Base-by-base conservation (phyloP, 2,113 vertebrate genomes). In the Larimichthys crocea region DNA sequence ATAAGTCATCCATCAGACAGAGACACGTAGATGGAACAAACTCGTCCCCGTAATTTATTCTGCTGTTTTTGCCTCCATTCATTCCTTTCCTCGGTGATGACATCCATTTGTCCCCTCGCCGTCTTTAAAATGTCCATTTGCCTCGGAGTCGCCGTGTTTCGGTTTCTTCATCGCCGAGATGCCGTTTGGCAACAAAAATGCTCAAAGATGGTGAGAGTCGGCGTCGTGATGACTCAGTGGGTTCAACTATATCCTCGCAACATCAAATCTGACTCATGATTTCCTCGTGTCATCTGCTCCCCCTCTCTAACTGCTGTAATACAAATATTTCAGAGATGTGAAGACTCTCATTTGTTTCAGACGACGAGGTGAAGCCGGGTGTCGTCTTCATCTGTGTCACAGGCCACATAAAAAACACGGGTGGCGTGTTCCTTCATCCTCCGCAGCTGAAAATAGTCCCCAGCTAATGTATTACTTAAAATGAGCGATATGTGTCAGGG, bases 11-110 rank as follows among this genome's bases (percentile, higher is more conserved):
- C 56, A n/a, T 88, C 86, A 88, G 77, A 86, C 57, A 20, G 29
- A 78, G 73, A 81, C 26, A 1, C 35, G 76, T 57, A 69, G 71
- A 80, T 74, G 60, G 73, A 82, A 31, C 44, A 50, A 50, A 83
- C 72, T 75, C 67, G 1, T 70, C 73, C 29, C 57, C 26, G 83
- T 84, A 60, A 91, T 91, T 80, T 61, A 73, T 89, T 82, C 83
- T n/a, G 71, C 78, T 74, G 77, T 74, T 70, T 81, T 76, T 50
- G 29, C 65, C 26, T 20, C 35, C 59, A 12, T 89, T 79, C 57
- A 26, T 71, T 76, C 67, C 49, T 55, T 49, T 74, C 72, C 69
- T 71, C 31, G 0, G 35, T 11, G 69, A 70, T 61, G 73, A 35
- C 84, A 49, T 74, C 77, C 64, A 81, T 85, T 83, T 79, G 62